Base-by-base conservation (phyloP, 2,113 vertebrate genomes). In the Petrocephalus zakoni region DNA sequence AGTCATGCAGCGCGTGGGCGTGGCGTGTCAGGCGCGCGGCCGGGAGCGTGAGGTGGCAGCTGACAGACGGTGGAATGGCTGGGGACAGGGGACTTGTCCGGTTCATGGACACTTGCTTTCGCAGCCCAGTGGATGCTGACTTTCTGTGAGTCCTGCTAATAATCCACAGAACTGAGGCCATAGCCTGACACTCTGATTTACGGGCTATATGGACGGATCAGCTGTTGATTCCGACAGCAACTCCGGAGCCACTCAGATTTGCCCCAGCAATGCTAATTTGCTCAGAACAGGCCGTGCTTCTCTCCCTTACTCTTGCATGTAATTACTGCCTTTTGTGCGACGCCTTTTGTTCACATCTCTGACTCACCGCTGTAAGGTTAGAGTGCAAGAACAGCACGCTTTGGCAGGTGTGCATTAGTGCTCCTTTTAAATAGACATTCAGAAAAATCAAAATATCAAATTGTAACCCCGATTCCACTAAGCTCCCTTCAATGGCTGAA, bases 241-340 rank as follows among this genome's bases (percentile, higher is more conserved):
- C 29, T 86, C 37, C 56, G 84, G 29, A 72, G 46, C 49, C 51
- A 5, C 22, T 75, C 17, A n/a, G 13, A 75, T 51, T 49, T 87
- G 87, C 85, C 53, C n/a, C 4, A n/a, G 72, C 58, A 55, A 91
- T 90, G 87, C 81, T 91, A 53, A 90, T 89, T 64, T 22, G 49
- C 78, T 56, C 22, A 89, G 89, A 92, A 91, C 83, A 89, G 88
- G 58, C 88, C 46, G 82, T 88, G 87, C 87, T 89, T 84, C 85
- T 91, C 61, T 49, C 21, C 85, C 42, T 84, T 85, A 89, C 85
- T 90, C 88, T 37, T 87, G 87, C 49, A 58, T 56, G 82, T 92
- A 91, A 93, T 93, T 92, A 89, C 90, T 78, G 88, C 53, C 87
- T 89, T 91, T 91, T 91, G 83, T 88, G 56, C 21, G 72, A 17